phyloP scores from a whole-genome alignment of 2,888 invertebrate genomes.

The Helicoverpa assulta region DNA sequence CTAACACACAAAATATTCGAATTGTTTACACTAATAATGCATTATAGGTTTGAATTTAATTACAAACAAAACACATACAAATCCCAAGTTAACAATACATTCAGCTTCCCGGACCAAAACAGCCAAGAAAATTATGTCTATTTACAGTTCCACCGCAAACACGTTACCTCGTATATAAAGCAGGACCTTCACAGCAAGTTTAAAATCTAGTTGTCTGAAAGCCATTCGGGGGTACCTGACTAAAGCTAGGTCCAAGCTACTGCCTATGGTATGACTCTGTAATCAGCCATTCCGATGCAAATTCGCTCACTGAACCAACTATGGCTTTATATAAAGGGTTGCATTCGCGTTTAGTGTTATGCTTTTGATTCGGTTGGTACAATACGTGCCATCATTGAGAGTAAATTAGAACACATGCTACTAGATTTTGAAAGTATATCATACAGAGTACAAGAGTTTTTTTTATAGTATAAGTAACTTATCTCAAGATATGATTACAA shows the following conservation, averaged over 20 bases:
- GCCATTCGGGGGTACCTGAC: conserved; percentile 66
- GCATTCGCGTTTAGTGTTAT: conserved; percentile 60
- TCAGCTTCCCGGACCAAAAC: conserved; percentile 9
- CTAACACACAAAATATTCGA: too few relatives aligned
- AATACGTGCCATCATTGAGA: not conserved
- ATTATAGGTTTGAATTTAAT: not conserved
- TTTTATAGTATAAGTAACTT: too few relatives aligned
- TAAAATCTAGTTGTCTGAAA: conserved; percentile 69
- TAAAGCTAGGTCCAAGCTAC: conserved; percentile 75
- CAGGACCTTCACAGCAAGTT: conserved; percentile 65
- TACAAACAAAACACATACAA: not conserved
- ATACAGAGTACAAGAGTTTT: too few relatives aligned
- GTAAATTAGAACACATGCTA: too few relatives aligned
- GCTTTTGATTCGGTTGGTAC: conserved; percentile 55
- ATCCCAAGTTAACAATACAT: not conserved
- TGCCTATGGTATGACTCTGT: conserved; percentile 85
- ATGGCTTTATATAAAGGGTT: conserved; percentile 84
- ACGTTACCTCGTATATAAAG: conserved; percentile 61
- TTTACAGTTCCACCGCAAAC: conserved; percentile 42
- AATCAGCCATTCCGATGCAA: conserved; percentile 90
- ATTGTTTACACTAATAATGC: not conserved
- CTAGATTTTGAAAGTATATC: too few relatives aligned
- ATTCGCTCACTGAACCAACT: conserved; percentile 87
- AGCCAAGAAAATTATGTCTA: conserved; percentile 24
- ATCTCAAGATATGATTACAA: too few relatives aligned